Evolutionary conservation across 1,140 invertebrate species (phyloP), one percentile per base, ranked within the genome.

Genomic region (Drosophila leontia): DNA sequence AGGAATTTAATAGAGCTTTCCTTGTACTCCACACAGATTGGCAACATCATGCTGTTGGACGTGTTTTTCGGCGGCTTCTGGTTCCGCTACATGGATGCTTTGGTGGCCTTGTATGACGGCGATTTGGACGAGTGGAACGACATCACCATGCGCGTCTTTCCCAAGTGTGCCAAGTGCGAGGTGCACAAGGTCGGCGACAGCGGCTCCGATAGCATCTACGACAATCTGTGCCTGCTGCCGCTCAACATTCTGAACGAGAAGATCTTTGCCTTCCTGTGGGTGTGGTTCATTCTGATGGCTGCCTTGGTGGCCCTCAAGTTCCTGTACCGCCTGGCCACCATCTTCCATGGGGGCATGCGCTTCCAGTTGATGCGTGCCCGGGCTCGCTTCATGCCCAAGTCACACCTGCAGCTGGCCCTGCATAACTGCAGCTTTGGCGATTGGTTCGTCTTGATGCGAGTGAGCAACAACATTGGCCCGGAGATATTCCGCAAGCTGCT

Each of bases 201-300:
- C 12, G 96, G 96, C 7, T 92, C 93, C 0, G 88, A 94, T 17
- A 94, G 95, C 80, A 88, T 93, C 0, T 93, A 94, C 65, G 96
- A 97, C 75, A 94, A 94, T 11, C 92, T 97, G 0, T 97, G 96
- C 78, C 94, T 97, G 7, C 91, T 97, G 50, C 95, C 96, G 0
- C 81, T 97, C 11, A 97, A 97, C 82, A 95, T 97, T 67, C 93
- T 97, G 15, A 97, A 97, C 90, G 96, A 97, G 82, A 97, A 97
- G 88, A 95, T 97, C 53, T 97, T 96, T 80, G 93, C 96, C 12
- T 95, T 97, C 53, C 88, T 97, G 0, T 97, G 96, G 96, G 95
- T 97, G 90, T 98, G 97, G 97, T 95, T 97, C 56, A 94, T 97
- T 39, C 88, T 96, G 29, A 92, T 97, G 37, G 93, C 95, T 13